phyloP scores from a whole-genome alignment of 1,140 invertebrate species.

The Asbolus verrucosus region DNA sequence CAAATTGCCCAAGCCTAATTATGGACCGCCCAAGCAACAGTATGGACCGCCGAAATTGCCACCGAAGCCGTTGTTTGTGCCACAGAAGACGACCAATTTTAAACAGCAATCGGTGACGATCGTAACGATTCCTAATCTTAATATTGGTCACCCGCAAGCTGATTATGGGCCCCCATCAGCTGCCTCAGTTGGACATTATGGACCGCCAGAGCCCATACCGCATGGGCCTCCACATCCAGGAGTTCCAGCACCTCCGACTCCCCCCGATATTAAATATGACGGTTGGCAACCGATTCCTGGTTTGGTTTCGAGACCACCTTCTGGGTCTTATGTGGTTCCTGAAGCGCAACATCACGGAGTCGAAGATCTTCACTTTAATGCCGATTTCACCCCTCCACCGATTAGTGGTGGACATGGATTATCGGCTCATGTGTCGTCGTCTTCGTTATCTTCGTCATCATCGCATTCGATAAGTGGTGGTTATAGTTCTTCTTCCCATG shows the following conservation, averaged over 20 bases:
- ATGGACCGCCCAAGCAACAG: slow-evolving; percentile 62
- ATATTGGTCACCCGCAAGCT: slow-evolving; percentile 57
- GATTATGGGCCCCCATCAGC: slow-evolving; percentile 52
- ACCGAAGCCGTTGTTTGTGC: slow-evolving; percentile 65
- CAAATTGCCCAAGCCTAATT: slow-evolving; percentile 44
- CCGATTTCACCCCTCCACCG: slow-evolving; percentile 66
- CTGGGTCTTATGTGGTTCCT: slow-evolving; percentile 62
- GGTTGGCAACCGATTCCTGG: slow-evolving; percentile 87
- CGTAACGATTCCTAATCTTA: slow-evolving; percentile 57
- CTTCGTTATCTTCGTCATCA: too few species aligned
- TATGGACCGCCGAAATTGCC: slow-evolving; percentile 69
- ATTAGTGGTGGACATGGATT: slow-evolving; percentile 40
- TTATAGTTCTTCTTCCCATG: too few species aligned
- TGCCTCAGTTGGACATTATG: slow-evolving; percentile 59
- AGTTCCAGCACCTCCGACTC: slow-evolving; percentile 78
- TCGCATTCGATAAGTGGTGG: too few species aligned
- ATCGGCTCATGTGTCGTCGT: slow-evolving; percentile 3
- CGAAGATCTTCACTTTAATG: slow-evolving; percentile 58
- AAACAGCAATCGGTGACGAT: slow-evolving; percentile 54
- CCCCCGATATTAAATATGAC: slow-evolving; percentile 82
- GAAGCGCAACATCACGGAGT: slow-evolving; percentile 57
- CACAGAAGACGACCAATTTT: slow-evolving; percentile 65
- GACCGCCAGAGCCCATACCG: slow-evolving; percentile 65
- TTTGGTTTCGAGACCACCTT: slow-evolving; percentile 64
- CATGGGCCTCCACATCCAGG: slow-evolving; percentile 73